phyloP scores from a whole-genome alignment of 2,113 vertebrate genomes.

The Phalacrocorax carbo region DNA sequence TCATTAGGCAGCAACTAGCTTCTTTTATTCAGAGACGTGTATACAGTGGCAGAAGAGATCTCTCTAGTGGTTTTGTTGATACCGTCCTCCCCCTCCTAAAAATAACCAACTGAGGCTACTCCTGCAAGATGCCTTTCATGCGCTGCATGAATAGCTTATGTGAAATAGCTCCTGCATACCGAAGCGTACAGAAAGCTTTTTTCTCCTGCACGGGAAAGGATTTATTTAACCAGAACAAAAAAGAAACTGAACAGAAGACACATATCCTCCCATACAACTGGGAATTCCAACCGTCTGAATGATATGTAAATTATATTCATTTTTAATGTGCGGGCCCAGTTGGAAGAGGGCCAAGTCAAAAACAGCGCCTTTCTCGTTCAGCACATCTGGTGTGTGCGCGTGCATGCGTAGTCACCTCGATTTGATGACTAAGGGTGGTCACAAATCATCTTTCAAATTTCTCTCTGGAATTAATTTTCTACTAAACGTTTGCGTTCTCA shows the following conservation, averaged over 20 bases:
- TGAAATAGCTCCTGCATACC: not conserved
- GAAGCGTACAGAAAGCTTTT: not conserved
- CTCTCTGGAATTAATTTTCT: not conserved
- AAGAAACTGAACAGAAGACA: not conserved
- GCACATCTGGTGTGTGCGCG: not conserved
- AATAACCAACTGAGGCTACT: not conserved
- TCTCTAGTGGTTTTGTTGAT: constrained; percentile 10
- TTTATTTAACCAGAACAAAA: constrained; percentile 13
- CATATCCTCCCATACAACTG: not conserved
- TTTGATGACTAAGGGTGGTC: not conserved
- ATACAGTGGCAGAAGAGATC: not conserved
- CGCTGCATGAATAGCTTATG: not conserved
- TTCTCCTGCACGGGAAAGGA: not conserved
- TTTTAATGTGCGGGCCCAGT: not conserved
- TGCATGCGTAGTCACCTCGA: not conserved
- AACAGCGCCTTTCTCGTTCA: not conserved
- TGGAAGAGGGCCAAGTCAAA: not conserved
- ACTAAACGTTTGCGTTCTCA: rapidly evolving
- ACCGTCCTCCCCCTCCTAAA: not conserved
- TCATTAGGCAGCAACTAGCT: not conserved
- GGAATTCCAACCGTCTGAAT: constrained; percentile 14
- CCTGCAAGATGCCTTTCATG: constrained; percentile 14
- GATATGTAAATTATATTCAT: not conserved
- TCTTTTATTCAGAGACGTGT: not conserved
- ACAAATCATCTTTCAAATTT: not conserved